A percentile compares a stretch with the other conserved stretches of the same genome.
These are phyloP conservation scores for Oncorhynchus gorbuscha DNA, from an alignment of 2,113 vertebrate species.

Conservation along the genomic window DNA sequence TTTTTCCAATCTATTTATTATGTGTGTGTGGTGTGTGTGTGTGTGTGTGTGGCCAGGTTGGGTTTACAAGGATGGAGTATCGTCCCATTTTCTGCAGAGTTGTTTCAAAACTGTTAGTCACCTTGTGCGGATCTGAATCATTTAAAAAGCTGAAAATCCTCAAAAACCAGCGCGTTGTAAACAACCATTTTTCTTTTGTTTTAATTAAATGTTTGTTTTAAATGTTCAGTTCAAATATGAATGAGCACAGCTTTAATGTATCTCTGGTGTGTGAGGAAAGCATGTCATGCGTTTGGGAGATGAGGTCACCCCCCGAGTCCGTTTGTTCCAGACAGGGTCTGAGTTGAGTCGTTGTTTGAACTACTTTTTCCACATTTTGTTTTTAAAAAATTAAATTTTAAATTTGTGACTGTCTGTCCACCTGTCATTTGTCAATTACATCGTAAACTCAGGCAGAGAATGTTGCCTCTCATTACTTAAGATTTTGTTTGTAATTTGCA, in stretches of 20 bases:
- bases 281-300: conserved; percentile 19
- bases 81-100: conserved; percentile 15
- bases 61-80: conserved; percentile 38
- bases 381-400: no score
- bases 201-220: conserved; percentile 29
- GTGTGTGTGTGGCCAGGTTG: conserved; percentile 30
- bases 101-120: conserved; percentile 44
- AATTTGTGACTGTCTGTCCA: conserved; percentile 27
- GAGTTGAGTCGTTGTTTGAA: conserved; percentile 1
- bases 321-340: background rate
- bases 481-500: conserved; percentile 57
- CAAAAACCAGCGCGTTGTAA: conserved; percentile 17
- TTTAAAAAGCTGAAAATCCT: background rate
- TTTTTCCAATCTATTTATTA: conserved; percentile 55
- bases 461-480: conserved; percentile 74
- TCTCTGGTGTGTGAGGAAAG: conserved; percentile 25
- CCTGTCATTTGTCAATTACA: conserved; percentile 47
- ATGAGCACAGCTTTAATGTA: conserved; percentile 27
- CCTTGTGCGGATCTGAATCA: background rate
- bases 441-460: conserved; percentile 62
- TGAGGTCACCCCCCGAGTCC: conserved; percentile 55
- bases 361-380: conserved; percentile 21
- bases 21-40: no score
- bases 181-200: conserved; percentile 30
- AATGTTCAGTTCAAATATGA: conserved; percentile 39